phyloP scores from a whole-genome alignment of 2,888 invertebrate species.

The Drosophila antonietae region DNA sequence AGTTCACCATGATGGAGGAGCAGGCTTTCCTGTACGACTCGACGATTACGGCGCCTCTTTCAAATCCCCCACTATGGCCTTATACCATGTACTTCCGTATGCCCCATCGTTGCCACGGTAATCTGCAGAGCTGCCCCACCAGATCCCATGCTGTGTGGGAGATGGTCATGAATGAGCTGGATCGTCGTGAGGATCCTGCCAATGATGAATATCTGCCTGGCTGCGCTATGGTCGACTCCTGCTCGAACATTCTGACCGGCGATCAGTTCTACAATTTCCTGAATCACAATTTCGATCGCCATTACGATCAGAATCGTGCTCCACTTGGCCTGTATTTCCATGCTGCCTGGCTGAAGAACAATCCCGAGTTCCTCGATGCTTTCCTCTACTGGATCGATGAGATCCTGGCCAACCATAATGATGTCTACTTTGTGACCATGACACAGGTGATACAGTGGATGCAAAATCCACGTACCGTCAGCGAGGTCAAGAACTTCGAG shows the following conservation, averaged over 20 bases:
- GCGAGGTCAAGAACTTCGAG: constrained; percentile 95
- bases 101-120: constrained; percentile 97
- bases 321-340: constrained; percentile 96
- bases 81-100: constrained; percentile 99
- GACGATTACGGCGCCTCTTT: constrained; percentile 95
- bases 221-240: constrained; percentile 97
- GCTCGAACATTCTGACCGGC: constrained; percentile 95
- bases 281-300: constrained; percentile 96
- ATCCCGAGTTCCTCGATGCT: constrained; percentile 95
- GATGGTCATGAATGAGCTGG: constrained; percentile 97
- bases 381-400: constrained; percentile 98
- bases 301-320: constrained; percentile 95
- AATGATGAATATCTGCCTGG: constrained; percentile 96
- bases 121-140: constrained; percentile 95
- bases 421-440: constrained; percentile 97
- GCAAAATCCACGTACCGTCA: constrained; percentile 93
- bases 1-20: constrained; percentile 99
- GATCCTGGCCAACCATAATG: constrained; percentile 92
- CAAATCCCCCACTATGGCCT: constrained; percentile 97
- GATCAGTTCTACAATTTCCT: constrained; percentile 98
- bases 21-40: constrained; percentile 98
- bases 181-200: constrained; percentile 94
- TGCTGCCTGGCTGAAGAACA: constrained; percentile 96
- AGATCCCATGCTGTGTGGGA: constrained; percentile 98
- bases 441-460: constrained; percentile 99